phyloP scores from a whole-genome alignment of 23 tunicate genomes.

The Trididemnum nubilum region DNA sequence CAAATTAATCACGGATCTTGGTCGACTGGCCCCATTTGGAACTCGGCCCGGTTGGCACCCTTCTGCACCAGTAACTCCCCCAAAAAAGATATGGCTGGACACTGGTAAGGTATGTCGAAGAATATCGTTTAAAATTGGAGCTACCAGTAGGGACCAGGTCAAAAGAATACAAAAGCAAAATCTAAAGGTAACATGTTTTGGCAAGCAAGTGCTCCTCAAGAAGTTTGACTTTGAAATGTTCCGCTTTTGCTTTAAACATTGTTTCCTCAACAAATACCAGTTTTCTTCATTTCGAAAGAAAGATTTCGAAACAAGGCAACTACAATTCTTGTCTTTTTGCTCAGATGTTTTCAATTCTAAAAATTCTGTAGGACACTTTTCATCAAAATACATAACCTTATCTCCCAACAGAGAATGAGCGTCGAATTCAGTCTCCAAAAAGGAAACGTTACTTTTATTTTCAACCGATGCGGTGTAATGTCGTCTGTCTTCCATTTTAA shows the following conservation, averaged over 20 bases:
- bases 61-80: slow-evolving; percentile 15
- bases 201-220: not conserved
- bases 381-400: no score
- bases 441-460: no score
- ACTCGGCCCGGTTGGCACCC: slow-evolving; percentile 57
- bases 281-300: not conserved
- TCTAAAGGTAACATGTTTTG: not conserved
- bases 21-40: not conserved
- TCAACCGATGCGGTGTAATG: no score
- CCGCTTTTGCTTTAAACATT: not conserved
- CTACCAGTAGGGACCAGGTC: slow-evolving; percentile 29
- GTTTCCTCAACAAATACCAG: not conserved
- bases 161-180: slow-evolving; percentile 5
- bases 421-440: no score
- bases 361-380: no score
- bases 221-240: no score
- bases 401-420: no score
- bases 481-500: no score
- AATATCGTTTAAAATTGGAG: slow-evolving; percentile 20
- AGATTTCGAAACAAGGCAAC: not conserved
- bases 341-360: no score
- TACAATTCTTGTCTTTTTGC: no score
- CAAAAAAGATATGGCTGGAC: not conserved
- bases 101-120: not conserved
- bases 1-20: slow-evolving; percentile 24